These are phyloP conservation scores for Monopis laevigella DNA, from an alignment of 2,888 invertebrate species.

Conservation along the genomic window DNA sequence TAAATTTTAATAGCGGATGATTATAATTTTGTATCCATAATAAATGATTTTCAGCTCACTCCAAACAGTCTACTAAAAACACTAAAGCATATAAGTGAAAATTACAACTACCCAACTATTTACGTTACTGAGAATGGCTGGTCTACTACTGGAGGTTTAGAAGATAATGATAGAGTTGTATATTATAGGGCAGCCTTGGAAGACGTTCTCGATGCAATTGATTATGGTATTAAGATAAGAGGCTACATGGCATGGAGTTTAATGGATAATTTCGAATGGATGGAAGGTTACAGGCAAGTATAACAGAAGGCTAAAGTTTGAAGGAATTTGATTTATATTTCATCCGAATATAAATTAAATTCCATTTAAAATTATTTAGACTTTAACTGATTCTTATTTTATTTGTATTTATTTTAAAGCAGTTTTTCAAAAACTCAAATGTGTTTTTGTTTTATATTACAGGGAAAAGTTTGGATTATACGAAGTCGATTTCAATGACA, in stretches of 20 bases:
- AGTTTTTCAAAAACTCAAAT: no score
- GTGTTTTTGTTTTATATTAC: conserved; percentile 25
- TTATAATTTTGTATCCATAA: background rate
- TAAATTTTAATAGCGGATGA: background rate
- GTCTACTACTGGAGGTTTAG: conserved; percentile 41
- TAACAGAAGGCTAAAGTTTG: no score
- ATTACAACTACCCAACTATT: conserved; percentile 60
- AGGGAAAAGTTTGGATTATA: conserved; percentile 73
- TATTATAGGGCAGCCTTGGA: conserved; percentile 51
- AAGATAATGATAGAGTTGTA: conserved; percentile 50
- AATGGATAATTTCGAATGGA: conserved; percentile 74
- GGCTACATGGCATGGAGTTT: conserved; percentile 72
- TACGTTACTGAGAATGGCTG: conserved; percentile 72
- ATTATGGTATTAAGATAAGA: conserved; percentile 48
- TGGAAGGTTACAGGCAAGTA: conserved; percentile 62
- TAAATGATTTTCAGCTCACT: conserved; percentile 36
- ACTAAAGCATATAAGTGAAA: conserved; percentile 51
- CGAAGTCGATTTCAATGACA: conserved; percentile 69
- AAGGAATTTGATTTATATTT: no score
- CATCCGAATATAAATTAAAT: no score
- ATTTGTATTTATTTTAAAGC: no score
- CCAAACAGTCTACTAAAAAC: conserved; percentile 68
- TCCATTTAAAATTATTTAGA: no score
- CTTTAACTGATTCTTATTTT: no score
- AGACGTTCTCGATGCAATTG: conserved; percentile 44